A percentile compares a stretch with the other conserved stretches of the same genome.
phyloP scores from a whole-genome alignment of 2,888 invertebrate genomes.

The Ormyrus pomaceus region DNA sequence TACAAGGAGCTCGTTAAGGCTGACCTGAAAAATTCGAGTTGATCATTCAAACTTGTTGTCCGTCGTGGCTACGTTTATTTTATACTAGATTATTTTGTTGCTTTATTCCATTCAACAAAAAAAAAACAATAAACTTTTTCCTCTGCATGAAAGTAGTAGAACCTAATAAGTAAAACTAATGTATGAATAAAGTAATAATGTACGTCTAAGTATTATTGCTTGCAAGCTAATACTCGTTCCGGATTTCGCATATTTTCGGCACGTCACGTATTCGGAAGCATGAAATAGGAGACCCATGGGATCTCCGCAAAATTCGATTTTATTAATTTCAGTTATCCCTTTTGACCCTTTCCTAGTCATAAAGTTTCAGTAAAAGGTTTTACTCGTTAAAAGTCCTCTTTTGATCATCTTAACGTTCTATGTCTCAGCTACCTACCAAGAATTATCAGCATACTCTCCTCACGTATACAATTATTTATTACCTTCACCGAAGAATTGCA shows the following conservation, averaged over 20 bases:
- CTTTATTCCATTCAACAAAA: too few species aligned
- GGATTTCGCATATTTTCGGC: slow-evolving; percentile 32
- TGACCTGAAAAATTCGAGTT: too few species aligned
- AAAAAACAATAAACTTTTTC: too few species aligned
- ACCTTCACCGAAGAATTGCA: neutral
- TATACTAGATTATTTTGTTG: too few species aligned
- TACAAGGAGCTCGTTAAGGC: too few species aligned
- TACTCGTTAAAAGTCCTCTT: slow-evolving; percentile 36
- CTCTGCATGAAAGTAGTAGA: too few species aligned
- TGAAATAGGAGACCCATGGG: slow-evolving; percentile 44
- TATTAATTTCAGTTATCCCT: slow-evolving; percentile 51
- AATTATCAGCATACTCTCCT: neutral
- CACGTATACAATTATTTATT: neutral
- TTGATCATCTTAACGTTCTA: slow-evolving; percentile 49
- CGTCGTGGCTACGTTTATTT: too few species aligned
- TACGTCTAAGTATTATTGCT: slow-evolving; percentile 1
- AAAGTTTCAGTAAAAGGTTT: slow-evolving; percentile 50
- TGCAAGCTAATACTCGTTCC: slow-evolving; percentile 3
- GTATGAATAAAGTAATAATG: too few species aligned
- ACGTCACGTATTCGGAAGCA: slow-evolving; percentile 44
- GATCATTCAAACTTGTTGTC: too few species aligned
- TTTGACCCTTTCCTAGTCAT: slow-evolving; percentile 51
- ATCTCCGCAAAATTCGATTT: slow-evolving; percentile 48
- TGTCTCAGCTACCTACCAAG: neutral
- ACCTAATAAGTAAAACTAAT: too few species aligned